phyloP scores from a whole-genome alignment of 2,113 vertebrate genomes.

The Bambusicola thoracicus region DNA sequence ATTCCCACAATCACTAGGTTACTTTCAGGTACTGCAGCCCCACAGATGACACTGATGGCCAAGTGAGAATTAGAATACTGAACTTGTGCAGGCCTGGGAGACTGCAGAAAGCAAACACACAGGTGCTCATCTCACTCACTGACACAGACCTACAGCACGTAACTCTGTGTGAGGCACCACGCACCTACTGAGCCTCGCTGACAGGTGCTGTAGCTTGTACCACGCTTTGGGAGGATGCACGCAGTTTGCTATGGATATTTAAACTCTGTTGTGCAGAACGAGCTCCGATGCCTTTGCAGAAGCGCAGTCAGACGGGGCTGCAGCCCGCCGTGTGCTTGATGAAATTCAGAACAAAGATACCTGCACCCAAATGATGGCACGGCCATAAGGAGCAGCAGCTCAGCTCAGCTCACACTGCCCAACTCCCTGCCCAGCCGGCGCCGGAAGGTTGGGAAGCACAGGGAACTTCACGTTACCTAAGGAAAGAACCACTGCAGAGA shows the following conservation, averaged over 20 bases:
- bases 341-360: neutral
- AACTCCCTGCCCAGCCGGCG: neutral
- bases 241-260: neutral
- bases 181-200: neutral
- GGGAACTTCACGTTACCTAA: neutral
- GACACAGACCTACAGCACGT: neutral
- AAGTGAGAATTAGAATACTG: neutral
- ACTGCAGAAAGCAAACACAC: neutral
- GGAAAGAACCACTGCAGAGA: neutral
- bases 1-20: neutral
- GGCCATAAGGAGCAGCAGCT: neutral
- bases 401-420: neutral
- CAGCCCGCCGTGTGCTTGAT: neutral
- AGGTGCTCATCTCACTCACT: neutral
- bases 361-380: neutral
- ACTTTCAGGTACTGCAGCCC: neutral
- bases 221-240: neutral
- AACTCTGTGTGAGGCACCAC: neutral
- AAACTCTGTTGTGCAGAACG: neutral
- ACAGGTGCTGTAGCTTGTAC: neutral
- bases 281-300: accelerated
- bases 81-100: neutral
- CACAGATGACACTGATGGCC: neutral
- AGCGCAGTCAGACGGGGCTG: neutral
- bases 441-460: neutral